These are phyloP conservation scores for Dipodomys spectabilis DNA, from an alignment of 2,113 vertebrate species.

Conservation along the genomic window DNA sequence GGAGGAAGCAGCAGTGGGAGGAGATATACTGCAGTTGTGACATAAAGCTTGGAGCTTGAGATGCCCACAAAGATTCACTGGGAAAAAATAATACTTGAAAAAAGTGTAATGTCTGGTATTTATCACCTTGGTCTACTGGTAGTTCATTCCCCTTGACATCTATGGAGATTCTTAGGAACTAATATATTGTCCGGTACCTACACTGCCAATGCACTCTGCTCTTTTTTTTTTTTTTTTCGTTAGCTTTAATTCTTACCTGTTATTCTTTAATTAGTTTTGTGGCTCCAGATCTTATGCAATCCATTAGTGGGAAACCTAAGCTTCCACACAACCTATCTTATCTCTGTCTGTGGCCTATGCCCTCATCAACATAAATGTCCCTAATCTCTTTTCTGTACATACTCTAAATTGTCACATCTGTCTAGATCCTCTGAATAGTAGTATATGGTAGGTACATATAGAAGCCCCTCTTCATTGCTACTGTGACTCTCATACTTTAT, in stretches of 20 bases:
- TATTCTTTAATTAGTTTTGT: constrained; percentile 69
- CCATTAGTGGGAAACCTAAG: constrained; percentile 51
- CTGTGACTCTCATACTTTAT: constrained; percentile 7
- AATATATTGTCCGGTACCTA: constrained; percentile 64
- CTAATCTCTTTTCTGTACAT: neutral
- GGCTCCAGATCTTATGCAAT: constrained; percentile 17
- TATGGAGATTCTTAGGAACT: constrained; percentile 74
- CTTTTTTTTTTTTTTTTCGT: neutral
- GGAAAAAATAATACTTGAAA: constrained; percentile 81
- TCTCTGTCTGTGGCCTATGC: neutral
- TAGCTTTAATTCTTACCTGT: constrained; percentile 50
- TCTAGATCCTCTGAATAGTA: neutral
- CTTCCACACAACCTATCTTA: constrained; percentile 33
- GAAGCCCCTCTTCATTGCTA: neutral
- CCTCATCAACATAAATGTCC: constrained; percentile 26
- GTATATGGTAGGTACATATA: accelerated
- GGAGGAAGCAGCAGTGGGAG: neutral
- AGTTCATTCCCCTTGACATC: constrained; percentile 74
- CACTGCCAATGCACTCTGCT: constrained; percentile 13
- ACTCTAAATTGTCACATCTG: neutral
- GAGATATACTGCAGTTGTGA: constrained; percentile 56
- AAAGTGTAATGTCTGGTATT: constrained; percentile 78
- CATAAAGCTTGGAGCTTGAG: constrained; percentile 50
- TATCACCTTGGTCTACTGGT: constrained; percentile 65
- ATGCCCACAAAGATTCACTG: constrained; percentile 78